These are phyloP conservation scores for Sturmia bella DNA, from an alignment of 2,888 invertebrate species.

Conservation along the genomic window DNA sequence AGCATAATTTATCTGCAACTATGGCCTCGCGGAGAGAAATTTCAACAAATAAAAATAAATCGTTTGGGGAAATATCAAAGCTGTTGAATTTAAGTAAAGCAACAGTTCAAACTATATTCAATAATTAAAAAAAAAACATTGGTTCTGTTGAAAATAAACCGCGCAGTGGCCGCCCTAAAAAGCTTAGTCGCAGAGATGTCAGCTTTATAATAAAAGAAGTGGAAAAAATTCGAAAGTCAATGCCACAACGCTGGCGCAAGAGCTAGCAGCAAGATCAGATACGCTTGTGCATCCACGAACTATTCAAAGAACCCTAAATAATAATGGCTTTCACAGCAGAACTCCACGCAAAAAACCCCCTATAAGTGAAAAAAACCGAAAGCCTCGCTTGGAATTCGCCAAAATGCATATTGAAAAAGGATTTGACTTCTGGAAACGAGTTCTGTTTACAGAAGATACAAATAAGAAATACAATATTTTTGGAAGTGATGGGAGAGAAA, in stretches of 20 bases:
- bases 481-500: slow-evolving; percentile 57
- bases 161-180: slow-evolving; percentile 47
- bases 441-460: slow-evolving; percentile 73
- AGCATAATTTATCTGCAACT: neutral
- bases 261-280: slow-evolving; percentile 21
- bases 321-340: slow-evolving; percentile 34
- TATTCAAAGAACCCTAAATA: slow-evolving; percentile 15
- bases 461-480: slow-evolving; percentile 72
- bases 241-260: slow-evolving; percentile 10
- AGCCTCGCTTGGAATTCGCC: slow-evolving; percentile 56
- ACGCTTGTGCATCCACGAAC: slow-evolving; percentile 31
- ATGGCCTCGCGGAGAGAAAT: slow-evolving; percentile 18
- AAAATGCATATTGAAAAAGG: slow-evolving; percentile 64
- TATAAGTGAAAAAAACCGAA: slow-evolving; percentile 55
- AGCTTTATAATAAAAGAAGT: slow-evolving; percentile 52
- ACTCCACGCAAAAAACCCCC: slow-evolving; percentile 59
- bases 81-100: slow-evolving; percentile 39
- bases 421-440: slow-evolving; percentile 72
- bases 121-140: slow-evolving; percentile 30
- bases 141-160: slow-evolving; percentile 31
- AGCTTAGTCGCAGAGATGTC: slow-evolving; percentile 29
- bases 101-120: slow-evolving; percentile 21
- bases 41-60: slow-evolving; percentile 21
- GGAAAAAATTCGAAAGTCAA: slow-evolving; percentile 23
- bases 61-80: slow-evolving; percentile 3